Percentiles rank a stretch among this genome's conserved stretches.
phyloP scores from a whole-genome alignment of 2,797 vertebrate genomes.

The Nannoperca australis region DNA sequence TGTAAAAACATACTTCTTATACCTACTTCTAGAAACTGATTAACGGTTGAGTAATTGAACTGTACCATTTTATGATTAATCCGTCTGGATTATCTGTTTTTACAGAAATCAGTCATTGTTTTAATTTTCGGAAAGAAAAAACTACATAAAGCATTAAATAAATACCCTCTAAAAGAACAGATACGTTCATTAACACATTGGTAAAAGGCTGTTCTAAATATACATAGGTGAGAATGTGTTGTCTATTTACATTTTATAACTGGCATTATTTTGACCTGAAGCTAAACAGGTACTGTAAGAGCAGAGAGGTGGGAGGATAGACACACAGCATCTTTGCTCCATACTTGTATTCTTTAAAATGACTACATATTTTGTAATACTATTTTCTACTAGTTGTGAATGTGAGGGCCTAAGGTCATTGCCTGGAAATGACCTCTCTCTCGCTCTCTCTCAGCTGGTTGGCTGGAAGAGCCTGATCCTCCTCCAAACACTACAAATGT shows the following conservation, averaged over 20 bases:
- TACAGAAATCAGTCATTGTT: slow-evolving; percentile 33
- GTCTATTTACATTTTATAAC: slow-evolving; percentile 60
- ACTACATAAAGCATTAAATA: slow-evolving; percentile 51
- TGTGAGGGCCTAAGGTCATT: neutral
- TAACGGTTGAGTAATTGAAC: neutral
- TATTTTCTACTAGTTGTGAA: neutral
- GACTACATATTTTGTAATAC: neutral
- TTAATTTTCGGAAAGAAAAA: slow-evolving; percentile 14
- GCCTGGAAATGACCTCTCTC: too few species aligned
- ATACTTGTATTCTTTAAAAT: neutral
- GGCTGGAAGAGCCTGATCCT: slow-evolving; percentile 14
- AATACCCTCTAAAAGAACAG: slow-evolving; percentile 55
- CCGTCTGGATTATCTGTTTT: neutral
- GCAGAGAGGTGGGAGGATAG: neutral
- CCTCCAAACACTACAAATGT: neutral
- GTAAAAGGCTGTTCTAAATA: slow-evolving; percentile 47
- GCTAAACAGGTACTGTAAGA: slow-evolving; percentile 30
- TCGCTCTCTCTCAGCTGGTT: slow-evolving; percentile 21
- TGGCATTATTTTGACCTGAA: slow-evolving; percentile 23
- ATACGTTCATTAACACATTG: slow-evolving; percentile 20
- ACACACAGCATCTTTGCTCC: neutral
- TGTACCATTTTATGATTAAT: slow-evolving; percentile 9
- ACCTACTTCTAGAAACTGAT: neutral
- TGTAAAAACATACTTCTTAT: neutral
- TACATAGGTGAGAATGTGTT: slow-evolving; percentile 36